These are phyloP conservation scores for Drosophila colorata DNA, from an alignment of 2,888 invertebrate genomes.

Conservation along the genomic window DNA sequence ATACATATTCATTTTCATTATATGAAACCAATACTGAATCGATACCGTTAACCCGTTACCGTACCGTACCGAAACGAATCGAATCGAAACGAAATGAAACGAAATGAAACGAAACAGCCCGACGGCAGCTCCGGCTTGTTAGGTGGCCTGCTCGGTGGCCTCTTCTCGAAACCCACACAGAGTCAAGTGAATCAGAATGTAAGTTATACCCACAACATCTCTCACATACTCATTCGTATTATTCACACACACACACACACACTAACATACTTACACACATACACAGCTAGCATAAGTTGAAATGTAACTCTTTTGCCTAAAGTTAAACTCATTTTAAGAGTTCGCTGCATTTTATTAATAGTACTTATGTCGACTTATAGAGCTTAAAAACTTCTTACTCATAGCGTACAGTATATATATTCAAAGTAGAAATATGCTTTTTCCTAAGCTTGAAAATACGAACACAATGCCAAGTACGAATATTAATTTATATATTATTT, in stretches of 20 bases:
- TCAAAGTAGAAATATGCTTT: constrained; percentile 36
- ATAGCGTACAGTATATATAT: constrained; percentile 13
- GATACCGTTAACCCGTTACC: constrained; percentile 68
- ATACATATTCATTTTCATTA: constrained; percentile 79
- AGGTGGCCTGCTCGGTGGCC: constrained; percentile 85
- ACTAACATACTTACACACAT: constrained; percentile 34
- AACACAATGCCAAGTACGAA: constrained; percentile 32
- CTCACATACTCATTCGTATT: constrained; percentile 60
- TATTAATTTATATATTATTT: constrained; percentile 22
- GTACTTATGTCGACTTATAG: constrained; percentile 23
- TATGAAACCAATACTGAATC: constrained; percentile 71
- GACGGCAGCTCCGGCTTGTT: constrained; percentile 84
- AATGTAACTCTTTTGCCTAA: constrained; percentile 51
- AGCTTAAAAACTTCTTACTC: constrained; percentile 12
- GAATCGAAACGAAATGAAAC: constrained; percentile 3
- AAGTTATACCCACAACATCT: constrained; percentile 82
- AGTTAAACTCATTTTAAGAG: constrained; percentile 57
- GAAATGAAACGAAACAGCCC: constrained; percentile 70
- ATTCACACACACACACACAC: constrained; percentile 30
- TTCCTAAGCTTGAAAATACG: constrained; percentile 33
- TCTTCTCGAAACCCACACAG: constrained; percentile 84
- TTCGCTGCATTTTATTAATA: constrained; percentile 59
- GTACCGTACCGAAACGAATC: constrained; percentile 46
- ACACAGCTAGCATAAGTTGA: constrained; percentile 49
- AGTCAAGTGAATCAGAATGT: constrained; percentile 84